Evolutionary conservation across 1,140 invertebrate species (phyloP).

Genomic region (Portunus trituberculatus): DNA sequence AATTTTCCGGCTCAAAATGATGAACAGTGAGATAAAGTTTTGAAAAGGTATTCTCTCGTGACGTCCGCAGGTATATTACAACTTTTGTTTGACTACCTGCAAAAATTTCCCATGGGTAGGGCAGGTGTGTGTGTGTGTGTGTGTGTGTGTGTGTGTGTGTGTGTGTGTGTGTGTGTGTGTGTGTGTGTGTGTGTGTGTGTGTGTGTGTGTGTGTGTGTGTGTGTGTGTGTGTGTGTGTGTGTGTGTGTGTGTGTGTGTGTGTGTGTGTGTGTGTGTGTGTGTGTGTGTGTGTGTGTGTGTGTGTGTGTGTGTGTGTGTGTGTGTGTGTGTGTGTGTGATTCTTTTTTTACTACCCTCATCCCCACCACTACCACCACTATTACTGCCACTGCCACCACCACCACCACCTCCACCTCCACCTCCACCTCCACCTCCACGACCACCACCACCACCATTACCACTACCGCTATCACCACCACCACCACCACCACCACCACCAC

Average conservation of each 20-base stretch:
- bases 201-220: background rate
- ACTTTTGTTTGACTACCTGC: constrained; percentile 46
- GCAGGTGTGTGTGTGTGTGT: background rate
- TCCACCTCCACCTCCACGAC: too few species aligned
- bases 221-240: too few species aligned
- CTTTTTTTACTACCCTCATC: too few species aligned
- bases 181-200: too few species aligned
- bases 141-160: background rate
- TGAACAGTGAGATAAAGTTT: constrained; percentile 25
- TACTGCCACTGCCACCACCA: too few species aligned
- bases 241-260: background rate
- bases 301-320: background rate
- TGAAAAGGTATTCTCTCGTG: constrained; percentile 41
- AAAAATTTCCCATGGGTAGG: constrained; percentile 30
- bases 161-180: background rate
- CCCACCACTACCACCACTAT: too few species aligned
- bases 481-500: too few species aligned
- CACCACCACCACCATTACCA: too few species aligned
- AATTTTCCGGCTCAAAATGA: too few species aligned
- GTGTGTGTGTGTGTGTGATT: too few species aligned
- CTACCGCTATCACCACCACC: too few species aligned
- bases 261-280: background rate
- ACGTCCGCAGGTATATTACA: constrained; percentile 41
- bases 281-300: background rate
- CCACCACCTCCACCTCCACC: too few species aligned